A percentile compares a stretch with the other conserved stretches of the same genome.
Conservation (phyloP, 2,888 invertebrate species). For the Ypsolopha scabrella region DNA sequence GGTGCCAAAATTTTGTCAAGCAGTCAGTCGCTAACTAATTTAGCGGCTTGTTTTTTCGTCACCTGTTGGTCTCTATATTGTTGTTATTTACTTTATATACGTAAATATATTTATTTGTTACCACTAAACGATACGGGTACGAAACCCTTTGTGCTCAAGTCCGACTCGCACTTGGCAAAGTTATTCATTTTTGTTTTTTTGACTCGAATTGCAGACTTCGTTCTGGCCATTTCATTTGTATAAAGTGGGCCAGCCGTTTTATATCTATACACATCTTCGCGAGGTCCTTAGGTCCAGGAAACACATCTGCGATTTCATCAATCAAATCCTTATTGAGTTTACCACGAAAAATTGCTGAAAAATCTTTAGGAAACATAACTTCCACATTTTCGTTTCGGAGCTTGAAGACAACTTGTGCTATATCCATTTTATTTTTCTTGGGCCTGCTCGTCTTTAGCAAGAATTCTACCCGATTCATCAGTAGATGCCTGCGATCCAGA, state of each 20-base stretch:
- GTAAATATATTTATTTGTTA: no score
- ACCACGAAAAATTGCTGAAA: background rate
- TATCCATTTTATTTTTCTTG: conserved; percentile 6
- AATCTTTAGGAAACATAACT: background rate
- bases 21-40: no score
- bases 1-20: no score
- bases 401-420: background rate
- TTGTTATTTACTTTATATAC: no score
- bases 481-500: background rate
- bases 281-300: conserved; percentile 1
- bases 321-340: conserved; percentile 14
- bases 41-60: no score
- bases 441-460: conserved; percentile 1
- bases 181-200: no score
- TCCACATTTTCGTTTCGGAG: conserved; percentile 1
- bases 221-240: conserved; percentile 13
- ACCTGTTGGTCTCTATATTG: no score
- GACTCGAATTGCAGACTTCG: conserved; percentile 4
- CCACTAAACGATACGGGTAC: no score
- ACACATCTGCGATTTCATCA: conserved; percentile 4
- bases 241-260: conserved; percentile 1
- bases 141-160: no score
- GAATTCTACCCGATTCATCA: conserved; percentile 4
- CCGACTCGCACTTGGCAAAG: no score
- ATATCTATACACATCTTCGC: conserved; percentile 1